Evolutionary conservation across 2,888 invertebrate genomes (phyloP).

Genomic region (Polia nebulosa): DNA sequence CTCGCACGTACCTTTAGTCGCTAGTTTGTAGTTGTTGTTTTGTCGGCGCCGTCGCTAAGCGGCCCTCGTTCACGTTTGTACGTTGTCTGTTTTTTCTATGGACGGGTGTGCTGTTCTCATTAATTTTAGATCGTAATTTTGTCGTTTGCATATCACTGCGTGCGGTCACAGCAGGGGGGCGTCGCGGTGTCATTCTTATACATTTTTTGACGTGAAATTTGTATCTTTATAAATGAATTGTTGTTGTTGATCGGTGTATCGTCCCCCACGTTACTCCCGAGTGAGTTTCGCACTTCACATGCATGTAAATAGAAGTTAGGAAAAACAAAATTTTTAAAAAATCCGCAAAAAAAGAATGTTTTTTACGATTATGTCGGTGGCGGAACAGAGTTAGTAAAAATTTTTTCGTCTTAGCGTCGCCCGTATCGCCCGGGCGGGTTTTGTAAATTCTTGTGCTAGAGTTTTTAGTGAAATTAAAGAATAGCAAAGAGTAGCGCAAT

Average conservation of each 20-base stretch:
- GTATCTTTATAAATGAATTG: constrained; percentile 83
- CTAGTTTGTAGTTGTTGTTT: constrained; percentile 85
- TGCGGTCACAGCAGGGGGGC: constrained; percentile 77
- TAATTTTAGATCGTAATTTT: constrained; percentile 83
- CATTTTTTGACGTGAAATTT: constrained; percentile 81
- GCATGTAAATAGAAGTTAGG: constrained; percentile 86
- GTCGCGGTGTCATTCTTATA: constrained; percentile 75
- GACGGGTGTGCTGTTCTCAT: constrained; percentile 71
- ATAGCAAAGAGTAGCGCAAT: constrained; percentile 89
- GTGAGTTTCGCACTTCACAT: constrained; percentile 85
- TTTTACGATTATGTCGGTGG: constrained; percentile 81
- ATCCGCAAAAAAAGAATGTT: constrained; percentile 83
- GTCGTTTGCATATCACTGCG: constrained; percentile 86
- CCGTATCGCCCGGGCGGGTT: constrained; percentile 69
- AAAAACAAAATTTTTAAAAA: constrained; percentile 76
- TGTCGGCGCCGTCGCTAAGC: constrained; percentile 66
- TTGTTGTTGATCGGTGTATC: constrained; percentile 79
- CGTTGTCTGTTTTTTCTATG: constrained; percentile 72
- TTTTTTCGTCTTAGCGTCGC: constrained; percentile 78
- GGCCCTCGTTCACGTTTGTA: constrained; percentile 77
- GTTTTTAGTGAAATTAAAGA: constrained; percentile 85
- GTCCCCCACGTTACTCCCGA: constrained; percentile 82
- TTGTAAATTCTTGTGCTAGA: constrained; percentile 83
- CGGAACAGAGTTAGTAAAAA: constrained; percentile 80
- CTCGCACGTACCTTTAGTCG: constrained; percentile 73